A percentile compares a stretch with the other conserved stretches of the same genome.
phyloP scores from a whole-genome alignment of 2,888 invertebrate species.

The Argyresthia goedartella region DNA sequence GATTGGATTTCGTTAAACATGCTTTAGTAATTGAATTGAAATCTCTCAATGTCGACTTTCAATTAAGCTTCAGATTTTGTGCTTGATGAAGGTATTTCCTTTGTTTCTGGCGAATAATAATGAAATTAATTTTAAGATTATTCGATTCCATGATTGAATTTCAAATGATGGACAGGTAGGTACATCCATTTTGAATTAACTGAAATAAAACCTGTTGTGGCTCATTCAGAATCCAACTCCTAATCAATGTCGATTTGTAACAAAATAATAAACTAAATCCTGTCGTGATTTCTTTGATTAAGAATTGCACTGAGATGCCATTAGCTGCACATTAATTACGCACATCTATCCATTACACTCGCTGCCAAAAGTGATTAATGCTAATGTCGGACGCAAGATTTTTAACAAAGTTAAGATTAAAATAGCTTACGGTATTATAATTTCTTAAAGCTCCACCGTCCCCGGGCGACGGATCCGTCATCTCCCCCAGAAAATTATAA shows the following conservation, averaged over 20 bases:
- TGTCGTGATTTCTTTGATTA: no score
- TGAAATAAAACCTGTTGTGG: no score
- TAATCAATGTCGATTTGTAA: no score
- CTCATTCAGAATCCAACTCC: no score
- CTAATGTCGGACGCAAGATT: conserved; percentile 65
- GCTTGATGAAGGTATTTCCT: conserved; percentile 56
- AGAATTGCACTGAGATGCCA: not conserved
- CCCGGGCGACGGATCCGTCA: conserved; percentile 60
- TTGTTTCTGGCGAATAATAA: conserved; percentile 53
- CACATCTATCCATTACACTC: conserved; percentile 54
- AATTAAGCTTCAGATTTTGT: conserved; percentile 65
- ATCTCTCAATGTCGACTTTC: conserved; percentile 71
- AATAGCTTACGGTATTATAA: conserved; percentile 67
- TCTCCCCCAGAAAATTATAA: conserved; percentile 65
- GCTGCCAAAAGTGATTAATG: conserved; percentile 68
- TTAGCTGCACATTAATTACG: conserved; percentile 36
- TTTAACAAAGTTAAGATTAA: conserved; percentile 71
- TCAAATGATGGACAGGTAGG: not conserved
- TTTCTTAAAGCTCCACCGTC: conserved; percentile 33
- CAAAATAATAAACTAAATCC: no score
- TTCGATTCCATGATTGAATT: not conserved
- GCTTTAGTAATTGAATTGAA: conserved; percentile 72
- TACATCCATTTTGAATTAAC: no score
- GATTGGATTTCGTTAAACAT: conserved; percentile 72
- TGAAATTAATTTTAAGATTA: conserved; percentile 36